These are phyloP conservation scores for Pomatostomus ruficeps DNA, from an alignment of 2,113 vertebrate species.

Conservation along the genomic window DNA sequence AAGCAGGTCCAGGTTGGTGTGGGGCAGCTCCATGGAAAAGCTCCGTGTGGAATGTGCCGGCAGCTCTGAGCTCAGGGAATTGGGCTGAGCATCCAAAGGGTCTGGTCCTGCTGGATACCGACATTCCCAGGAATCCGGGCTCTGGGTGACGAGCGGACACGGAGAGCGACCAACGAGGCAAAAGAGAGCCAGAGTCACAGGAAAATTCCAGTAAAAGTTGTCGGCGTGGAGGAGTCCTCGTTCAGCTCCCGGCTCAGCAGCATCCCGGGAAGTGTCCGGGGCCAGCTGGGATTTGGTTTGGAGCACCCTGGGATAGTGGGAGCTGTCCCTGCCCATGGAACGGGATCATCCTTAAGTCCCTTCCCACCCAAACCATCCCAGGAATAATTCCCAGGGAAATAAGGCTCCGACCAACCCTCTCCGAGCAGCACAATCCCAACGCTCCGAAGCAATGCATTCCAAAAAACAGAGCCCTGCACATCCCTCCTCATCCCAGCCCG, in stretches of 20 bases:
- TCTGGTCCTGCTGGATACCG: background rate
- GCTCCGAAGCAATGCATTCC: accelerated
- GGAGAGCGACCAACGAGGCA: accelerated
- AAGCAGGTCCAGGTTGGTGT: accelerated
- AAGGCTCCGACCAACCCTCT: accelerated
- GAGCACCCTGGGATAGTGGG: background rate
- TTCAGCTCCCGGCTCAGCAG: background rate
- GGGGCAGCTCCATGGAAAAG: background rate
- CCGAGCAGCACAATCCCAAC: background rate
- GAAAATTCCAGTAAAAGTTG: background rate
- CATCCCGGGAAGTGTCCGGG: accelerated
- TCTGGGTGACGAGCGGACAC: accelerated
- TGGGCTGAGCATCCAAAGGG: background rate
- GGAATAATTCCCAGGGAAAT: background rate
- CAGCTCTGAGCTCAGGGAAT: background rate
- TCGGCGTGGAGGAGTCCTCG: accelerated
- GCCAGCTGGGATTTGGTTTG: accelerated
- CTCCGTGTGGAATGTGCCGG: accelerated
- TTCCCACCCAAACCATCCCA: background rate
- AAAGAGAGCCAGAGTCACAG: accelerated
- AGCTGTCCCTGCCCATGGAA: accelerated
- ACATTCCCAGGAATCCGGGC: background rate
- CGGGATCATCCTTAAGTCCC: background rate
- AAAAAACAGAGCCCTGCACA: accelerated
- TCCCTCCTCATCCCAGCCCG: accelerated